These are phyloP conservation scores for Microcebus ravelobensis DNA, from an alignment of 2,113 vertebrate species.

Conservation along the genomic window DNA sequence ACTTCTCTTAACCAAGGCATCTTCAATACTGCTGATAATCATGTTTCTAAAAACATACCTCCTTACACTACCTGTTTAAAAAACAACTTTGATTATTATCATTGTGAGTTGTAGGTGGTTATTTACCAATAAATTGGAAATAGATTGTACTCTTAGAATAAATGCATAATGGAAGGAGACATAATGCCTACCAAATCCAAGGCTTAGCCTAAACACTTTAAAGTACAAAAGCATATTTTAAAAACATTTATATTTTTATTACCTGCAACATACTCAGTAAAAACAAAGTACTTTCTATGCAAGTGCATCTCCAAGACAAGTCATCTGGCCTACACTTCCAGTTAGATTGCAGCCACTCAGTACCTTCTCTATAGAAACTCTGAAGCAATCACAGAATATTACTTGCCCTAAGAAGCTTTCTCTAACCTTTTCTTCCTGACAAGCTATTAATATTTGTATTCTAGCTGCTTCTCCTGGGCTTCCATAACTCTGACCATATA, in stretches of 20 bases:
- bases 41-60: constrained; percentile 7
- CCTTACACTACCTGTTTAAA: background rate
- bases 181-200: background rate
- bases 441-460: background rate
- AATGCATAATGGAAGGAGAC: background rate
- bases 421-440: background rate
- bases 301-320: constrained; percentile 13
- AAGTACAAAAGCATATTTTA: constrained; percentile 24
- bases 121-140: background rate
- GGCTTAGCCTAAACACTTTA: background rate
- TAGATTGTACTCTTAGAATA: background rate
- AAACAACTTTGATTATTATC: background rate
- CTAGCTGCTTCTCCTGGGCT: background rate
- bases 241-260: constrained; percentile 41
- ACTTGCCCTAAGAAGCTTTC: background rate
- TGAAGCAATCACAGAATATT: background rate
- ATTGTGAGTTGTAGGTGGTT: background rate
- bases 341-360: background rate
- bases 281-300: background rate
- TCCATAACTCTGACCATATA: background rate
- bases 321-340: background rate
- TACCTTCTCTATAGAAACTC: background rate
- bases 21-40: background rate
- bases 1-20: background rate
- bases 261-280: background rate